phyloP scores from a whole-genome alignment of 1,140 invertebrate genomes.

The Dreissena polymorpha region DNA sequence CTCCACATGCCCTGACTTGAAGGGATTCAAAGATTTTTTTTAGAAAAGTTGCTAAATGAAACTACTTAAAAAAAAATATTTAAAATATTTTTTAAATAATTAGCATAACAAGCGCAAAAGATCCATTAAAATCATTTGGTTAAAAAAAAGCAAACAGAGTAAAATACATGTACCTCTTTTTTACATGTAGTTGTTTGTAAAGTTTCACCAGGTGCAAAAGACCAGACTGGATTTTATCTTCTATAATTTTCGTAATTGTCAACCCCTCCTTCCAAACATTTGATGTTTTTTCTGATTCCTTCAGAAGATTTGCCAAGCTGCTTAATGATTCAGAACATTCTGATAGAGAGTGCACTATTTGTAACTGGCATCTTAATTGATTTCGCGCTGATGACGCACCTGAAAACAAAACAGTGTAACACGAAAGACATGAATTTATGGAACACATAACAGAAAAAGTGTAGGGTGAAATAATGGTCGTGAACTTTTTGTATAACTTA shows the following conservation, averaged over 20 bases:
- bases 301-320: slow-evolving; percentile 46
- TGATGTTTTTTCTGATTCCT: slow-evolving; percentile 24
- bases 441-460: neutral
- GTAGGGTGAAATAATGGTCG: too few species aligned
- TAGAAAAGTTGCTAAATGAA: too few species aligned
- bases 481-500: too few species aligned
- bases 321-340: slow-evolving; percentile 47
- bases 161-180: slow-evolving; percentile 39
- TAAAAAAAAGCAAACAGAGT: neutral
- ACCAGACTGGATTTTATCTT: slow-evolving; percentile 48
- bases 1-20: too few species aligned
- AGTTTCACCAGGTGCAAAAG: slow-evolving; percentile 52
- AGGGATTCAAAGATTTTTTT: too few species aligned
- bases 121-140: too few species aligned
- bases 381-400: slow-evolving; percentile 27
- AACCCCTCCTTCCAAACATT: slow-evolving; percentile 65
- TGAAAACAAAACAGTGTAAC: slow-evolving; percentile 24
- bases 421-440: neutral
- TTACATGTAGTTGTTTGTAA: slow-evolving; percentile 5
- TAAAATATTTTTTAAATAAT: too few species aligned
- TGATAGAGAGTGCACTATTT: slow-evolving; percentile 22
- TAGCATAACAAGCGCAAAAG: too few species aligned
- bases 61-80: too few species aligned
- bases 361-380: slow-evolving; percentile 11
- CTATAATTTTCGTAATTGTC: slow-evolving; percentile 51